These are phyloP conservation scores for Stichodactyla mertensii DNA, from an alignment of 64 coral and sea anemone species.

Conservation along the genomic window DNA sequence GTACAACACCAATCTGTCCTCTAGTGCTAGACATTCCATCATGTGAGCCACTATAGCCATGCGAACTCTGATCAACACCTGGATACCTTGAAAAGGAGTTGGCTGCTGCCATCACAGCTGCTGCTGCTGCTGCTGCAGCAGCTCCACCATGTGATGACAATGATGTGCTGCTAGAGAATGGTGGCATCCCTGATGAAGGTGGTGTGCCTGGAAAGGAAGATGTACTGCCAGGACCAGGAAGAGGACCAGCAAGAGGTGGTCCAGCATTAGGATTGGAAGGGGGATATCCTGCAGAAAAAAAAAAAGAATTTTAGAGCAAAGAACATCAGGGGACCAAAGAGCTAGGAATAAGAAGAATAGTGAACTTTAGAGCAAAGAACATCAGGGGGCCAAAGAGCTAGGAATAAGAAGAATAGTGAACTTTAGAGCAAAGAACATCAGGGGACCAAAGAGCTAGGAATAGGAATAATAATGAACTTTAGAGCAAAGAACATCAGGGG, in stretches of 20 bases:
- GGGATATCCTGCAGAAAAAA: not conserved
- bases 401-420: no score
- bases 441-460: no score
- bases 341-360: no score
- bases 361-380: no score
- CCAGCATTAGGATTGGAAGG: not conserved
- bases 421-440: no score
- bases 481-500: no score
- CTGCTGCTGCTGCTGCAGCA: conserved; percentile 48
- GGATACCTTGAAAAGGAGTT: conserved; percentile 43
- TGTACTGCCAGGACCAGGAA: not conserved
- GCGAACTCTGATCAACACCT: not conserved
- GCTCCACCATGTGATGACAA: conserved; percentile 31
- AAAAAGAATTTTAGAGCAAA: no score
- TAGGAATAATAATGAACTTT: no score
- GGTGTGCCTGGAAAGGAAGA: conserved; percentile 14
- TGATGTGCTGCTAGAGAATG: not conserved
- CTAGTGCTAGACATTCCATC: conserved; percentile 31
- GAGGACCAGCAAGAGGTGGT: not conserved
- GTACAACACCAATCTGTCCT: conserved; percentile 20
- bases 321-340: no score
- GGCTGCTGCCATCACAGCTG: conserved; percentile 29
- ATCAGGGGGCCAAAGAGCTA: no score
- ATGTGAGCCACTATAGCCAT: conserved; percentile 11
- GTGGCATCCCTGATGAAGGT: conserved; percentile 21